Percentiles rank a stretch among this genome's conserved stretches.
phyloP scores from a whole-genome alignment of 1,140 invertebrate genomes.

The Drosophila varians region DNA sequence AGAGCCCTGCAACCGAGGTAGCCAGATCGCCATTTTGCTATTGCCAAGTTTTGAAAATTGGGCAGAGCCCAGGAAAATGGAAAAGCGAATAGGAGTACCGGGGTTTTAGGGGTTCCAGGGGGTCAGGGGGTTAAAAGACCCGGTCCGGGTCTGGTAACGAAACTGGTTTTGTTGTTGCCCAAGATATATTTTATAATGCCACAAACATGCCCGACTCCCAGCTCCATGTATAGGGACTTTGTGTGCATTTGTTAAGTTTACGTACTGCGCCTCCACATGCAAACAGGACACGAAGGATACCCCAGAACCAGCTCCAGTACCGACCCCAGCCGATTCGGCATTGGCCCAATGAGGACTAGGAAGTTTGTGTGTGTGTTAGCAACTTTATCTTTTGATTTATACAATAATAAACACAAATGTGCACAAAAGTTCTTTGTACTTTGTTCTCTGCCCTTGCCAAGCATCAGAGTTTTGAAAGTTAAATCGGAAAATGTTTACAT shows the following conservation, averaged over 20 bases:
- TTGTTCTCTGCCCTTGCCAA: slow-evolving; percentile 39
- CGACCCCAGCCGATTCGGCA: not conserved
- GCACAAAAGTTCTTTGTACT: slow-evolving; percentile 59
- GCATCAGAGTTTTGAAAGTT: slow-evolving; percentile 27
- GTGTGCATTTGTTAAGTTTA: slow-evolving; percentile 54
- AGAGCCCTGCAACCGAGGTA: slow-evolving; percentile 33
- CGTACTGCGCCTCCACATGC: slow-evolving; percentile 54
- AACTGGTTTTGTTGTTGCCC: slow-evolving; percentile 25
- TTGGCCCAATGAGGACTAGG: slow-evolving; percentile 10
- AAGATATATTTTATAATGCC: slow-evolving; percentile 79
- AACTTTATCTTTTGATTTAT: slow-evolving; percentile 77
- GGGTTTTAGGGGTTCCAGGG: too few species aligned
- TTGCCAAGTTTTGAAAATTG: slow-evolving; percentile 45
- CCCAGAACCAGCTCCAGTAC: slow-evolving; percentile 3
- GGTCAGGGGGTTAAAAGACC: not conserved
- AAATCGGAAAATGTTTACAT: slow-evolving; percentile 49
- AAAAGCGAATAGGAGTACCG: too few species aligned
- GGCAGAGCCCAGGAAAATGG: not conserved
- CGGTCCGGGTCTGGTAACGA: not conserved
- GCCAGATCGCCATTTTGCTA: slow-evolving; percentile 45
- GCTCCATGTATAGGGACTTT: slow-evolving; percentile 38
- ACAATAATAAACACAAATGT: slow-evolving; percentile 78
- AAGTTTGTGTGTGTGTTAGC: slow-evolving; percentile 49
- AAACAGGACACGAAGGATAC: slow-evolving; percentile 38
- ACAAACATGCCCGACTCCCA: slow-evolving; percentile 62